Evolutionary conservation across 2,113 vertebrate genomes (phyloP), one percentile per base, ranked within the genome.

Genomic region (Fukomys damarensis): DNA sequence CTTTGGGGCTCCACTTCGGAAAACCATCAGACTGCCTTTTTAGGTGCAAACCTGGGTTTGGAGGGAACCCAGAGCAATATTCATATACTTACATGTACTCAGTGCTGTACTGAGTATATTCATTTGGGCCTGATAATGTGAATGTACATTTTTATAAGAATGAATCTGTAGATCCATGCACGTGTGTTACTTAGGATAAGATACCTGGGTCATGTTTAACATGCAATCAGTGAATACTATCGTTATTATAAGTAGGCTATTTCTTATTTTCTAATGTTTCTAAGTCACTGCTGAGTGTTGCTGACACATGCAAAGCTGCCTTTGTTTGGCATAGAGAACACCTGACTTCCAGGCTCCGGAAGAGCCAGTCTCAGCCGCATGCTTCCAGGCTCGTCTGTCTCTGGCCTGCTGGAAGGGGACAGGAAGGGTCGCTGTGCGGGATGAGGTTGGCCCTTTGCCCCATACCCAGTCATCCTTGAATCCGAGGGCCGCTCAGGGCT

Each of bases 371-470:
- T 83, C n/a, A 59, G 91, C 46, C 24, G 7, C 32, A 77, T 35
- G 41, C 49, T 86, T 91, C 77, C 30, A 68, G 56, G 86, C n/a
- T 96, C 41, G 59, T 85, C 56, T 77, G 68, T 82, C n/a, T n/a
- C n/a, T 84, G 95, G 80, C 52, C 56, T 66, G n/a, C 5, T 80
- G 63, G 46, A 93, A 77, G 20, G 8, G 22, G 22, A 76, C 16
- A 54, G 43, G 38, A n/a, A 19, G 5, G 46, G 5, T 49, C 66
- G 20, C 5, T 66, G 65, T 16, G 16, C 14, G 5, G 32, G 65
- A 66, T 19, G 68, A 70, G 68, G 19, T 72, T 20, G 4, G 20
- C 20, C 68, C 68, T 72, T 35, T 8, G 19, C 38, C 9, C 20
- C 24, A 20, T 24, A 38, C 68, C 5, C 17, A 20, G 28, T 35